phyloP scores from a whole-genome alignment of 2,113 vertebrate genomes.

The Leptosomus discolor region DNA sequence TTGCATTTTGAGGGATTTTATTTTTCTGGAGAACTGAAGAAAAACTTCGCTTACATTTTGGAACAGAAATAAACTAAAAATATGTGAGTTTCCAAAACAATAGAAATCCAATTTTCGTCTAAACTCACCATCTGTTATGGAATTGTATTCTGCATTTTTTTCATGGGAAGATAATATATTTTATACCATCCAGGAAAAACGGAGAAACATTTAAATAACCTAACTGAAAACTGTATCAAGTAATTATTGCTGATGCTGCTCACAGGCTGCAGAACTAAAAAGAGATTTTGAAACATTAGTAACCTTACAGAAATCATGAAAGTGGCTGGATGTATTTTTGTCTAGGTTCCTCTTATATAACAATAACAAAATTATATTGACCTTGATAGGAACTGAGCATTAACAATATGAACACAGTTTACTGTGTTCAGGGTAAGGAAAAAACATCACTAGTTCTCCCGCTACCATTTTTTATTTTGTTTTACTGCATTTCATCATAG shows the following conservation, averaged over 20 bases:
- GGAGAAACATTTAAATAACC: not conserved
- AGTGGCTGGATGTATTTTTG: not conserved
- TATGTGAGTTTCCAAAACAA: not conserved
- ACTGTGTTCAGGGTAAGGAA: not conserved
- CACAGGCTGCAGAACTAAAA: not conserved
- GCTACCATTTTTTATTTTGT: slow-evolving; percentile 34
- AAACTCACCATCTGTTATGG: not conserved
- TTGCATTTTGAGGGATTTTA: not conserved
- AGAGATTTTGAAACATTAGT: not conserved
- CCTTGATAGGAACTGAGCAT: not conserved
- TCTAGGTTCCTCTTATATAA: not conserved
- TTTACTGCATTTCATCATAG: slow-evolving; percentile 39
- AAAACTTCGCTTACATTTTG: not conserved
- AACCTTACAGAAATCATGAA: not conserved
- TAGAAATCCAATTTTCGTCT: not conserved
- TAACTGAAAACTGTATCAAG: not conserved
- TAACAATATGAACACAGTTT: not conserved
- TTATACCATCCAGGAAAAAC: not conserved
- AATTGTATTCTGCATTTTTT: not conserved
- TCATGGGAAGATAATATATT: not conserved
- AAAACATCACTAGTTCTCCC: not conserved
- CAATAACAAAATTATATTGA: slow-evolving; percentile 27
- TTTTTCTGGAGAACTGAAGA: not conserved
- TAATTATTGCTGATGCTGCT: not conserved
- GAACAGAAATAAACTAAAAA: not conserved